phyloP scores from a whole-genome alignment of 2,797 vertebrate genomes.

The Hybognathus amarus region DNA sequence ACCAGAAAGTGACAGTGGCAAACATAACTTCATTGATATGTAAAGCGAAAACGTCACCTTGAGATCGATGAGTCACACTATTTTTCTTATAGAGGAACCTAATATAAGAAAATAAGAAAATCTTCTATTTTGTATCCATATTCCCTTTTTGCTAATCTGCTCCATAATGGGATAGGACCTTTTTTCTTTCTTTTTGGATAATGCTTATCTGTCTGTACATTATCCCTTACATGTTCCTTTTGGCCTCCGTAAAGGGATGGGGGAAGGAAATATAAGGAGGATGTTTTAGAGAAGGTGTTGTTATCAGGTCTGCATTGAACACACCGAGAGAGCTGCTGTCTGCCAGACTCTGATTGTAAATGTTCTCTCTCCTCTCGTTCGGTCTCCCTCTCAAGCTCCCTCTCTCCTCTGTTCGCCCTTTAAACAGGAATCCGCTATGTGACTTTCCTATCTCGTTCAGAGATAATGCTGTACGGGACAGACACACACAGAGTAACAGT shows the following conservation, averaged over 20 bases:
- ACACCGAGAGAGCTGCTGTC: constrained; percentile 13
- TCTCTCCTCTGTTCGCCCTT: constrained; percentile 34
- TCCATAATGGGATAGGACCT: neutral
- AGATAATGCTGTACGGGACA: constrained; percentile 42
- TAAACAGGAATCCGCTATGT: constrained; percentile 24
- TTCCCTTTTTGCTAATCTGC: neutral
- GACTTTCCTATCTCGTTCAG: constrained; percentile 23
- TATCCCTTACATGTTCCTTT: constrained; percentile 3
- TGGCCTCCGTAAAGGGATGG: neutral
- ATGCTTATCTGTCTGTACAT: neutral
- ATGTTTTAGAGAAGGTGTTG: constrained; percentile 19
- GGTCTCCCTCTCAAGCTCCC: neutral
- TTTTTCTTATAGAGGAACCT: neutral
- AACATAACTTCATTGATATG: neutral
- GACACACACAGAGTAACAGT: constrained; percentile 37
- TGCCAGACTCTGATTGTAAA: constrained; percentile 31
- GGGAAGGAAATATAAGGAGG: neutral
- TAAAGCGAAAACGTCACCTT: neutral
- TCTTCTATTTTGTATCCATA: neutral
- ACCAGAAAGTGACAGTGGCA: neutral
- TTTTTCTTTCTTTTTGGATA: neutral
- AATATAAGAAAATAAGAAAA: neutral
- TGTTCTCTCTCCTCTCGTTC: constrained; percentile 24
- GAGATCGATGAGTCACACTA: neutral
- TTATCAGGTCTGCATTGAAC: constrained; percentile 41